Evolutionary conservation across 2,113 vertebrate genomes (phyloP), one percentile per base, ranked within the genome.

Genomic region (Bolborhynchus lineola): DNA sequence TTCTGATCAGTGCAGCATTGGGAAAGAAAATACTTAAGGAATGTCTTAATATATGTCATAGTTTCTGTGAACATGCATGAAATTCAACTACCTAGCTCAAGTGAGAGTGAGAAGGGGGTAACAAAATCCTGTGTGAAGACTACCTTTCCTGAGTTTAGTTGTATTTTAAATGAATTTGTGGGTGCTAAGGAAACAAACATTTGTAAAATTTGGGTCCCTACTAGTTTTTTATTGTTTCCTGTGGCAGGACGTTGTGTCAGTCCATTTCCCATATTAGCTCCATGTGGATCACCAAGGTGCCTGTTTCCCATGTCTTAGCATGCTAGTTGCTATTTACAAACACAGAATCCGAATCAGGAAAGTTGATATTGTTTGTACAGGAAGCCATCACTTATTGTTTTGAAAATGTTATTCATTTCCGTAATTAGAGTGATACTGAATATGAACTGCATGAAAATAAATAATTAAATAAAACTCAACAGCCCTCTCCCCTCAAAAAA

Each of bases 191-290:
- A 95, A 95, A 95, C 49, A 78, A 95, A 93, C 63, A 68, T 82
- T 90, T 92, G 89, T 96, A 95, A 95, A 95, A 96, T 94, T 78
- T 76, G 55, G 14, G 67, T 93, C 60, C 65, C 69, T 94, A 76
- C 88, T 93, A 85, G 78, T 78, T 95, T 74, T 95, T 86, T 92
- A 96, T 96, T 96, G 95, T 97, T 97, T 97, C 96, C 97, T 95
- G 91, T 92, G 88, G 77, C 91, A 96, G 96, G 93, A 96, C 92
- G 1, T 95, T 91, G 88, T 97, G 96, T 97, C 86, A 93, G 82
- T 97, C 92, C 86, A 95, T 90, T 97, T 97, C 97, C 96, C 95
- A 91, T 94, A 93, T 95, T 95, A 97, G 95, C 82, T 96, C 59
- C 92, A 95, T 97, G 96, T 96, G 93, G 95, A 95, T 95, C 82